Percentiles rank a stretch among this genome's conserved stretches.
Conservation (phyloP, 2,888 invertebrate species). For the Melanchra persicariae region DNA sequence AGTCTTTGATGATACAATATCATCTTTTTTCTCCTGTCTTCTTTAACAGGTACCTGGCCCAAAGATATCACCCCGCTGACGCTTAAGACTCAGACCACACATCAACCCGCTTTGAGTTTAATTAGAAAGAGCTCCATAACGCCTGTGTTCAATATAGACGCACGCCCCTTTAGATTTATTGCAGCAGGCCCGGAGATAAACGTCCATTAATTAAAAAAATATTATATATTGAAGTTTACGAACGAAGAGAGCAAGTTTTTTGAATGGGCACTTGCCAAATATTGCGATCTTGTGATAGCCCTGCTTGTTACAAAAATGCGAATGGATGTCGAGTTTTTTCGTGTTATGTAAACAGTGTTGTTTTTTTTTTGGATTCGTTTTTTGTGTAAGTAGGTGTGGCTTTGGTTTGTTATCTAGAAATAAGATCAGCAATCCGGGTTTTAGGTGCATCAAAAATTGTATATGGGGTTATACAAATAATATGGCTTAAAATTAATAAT, state of each 20-base stretch:
- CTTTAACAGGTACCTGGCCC: neutral
- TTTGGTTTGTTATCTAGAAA: neutral
- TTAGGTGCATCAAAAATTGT: neutral
- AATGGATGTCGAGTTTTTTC: conserved; percentile 5
- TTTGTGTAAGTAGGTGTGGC: conserved; percentile 9
- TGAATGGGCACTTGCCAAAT: conserved; percentile 61
- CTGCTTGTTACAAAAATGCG: conserved; percentile 26
- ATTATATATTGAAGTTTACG: conserved; percentile 78
- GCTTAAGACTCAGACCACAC: conserved; percentile 54
- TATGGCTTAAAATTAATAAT: neutral
- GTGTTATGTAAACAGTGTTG: conserved; percentile 31
- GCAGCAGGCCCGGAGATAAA: conserved; percentile 86
- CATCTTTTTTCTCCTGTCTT: neutral
- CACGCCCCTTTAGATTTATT: conserved; percentile 89
- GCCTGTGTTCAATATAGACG: conserved; percentile 85
- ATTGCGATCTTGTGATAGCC: conserved; percentile 55
- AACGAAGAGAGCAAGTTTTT: conserved; percentile 45
- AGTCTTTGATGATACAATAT: too few species aligned
- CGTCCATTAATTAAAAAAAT: conserved; percentile 90
- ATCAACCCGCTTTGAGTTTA: conserved; percentile 82
- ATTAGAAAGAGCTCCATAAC: conserved; percentile 89
- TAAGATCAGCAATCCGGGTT: conserved; percentile 7
- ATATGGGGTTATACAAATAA: neutral
- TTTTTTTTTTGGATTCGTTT: neutral
- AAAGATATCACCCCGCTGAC: conserved; percentile 6